A percentile compares a stretch with the other conserved stretches of the same genome.
phyloP scores from a whole-genome alignment of 2,888 invertebrate genomes.

The Dynastes grantii region DNA sequence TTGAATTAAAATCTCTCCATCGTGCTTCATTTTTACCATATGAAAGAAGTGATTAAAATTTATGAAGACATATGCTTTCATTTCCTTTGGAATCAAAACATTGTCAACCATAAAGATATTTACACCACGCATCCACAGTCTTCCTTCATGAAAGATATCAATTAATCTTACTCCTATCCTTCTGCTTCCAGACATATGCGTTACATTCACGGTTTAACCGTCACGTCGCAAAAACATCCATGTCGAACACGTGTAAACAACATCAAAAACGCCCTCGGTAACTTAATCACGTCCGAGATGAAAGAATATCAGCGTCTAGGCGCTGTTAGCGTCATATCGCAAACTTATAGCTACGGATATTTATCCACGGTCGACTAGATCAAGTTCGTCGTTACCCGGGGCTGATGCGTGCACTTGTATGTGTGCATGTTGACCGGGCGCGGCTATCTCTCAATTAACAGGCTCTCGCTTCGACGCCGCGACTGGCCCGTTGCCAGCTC shows the following conservation, averaged over 20 bases:
- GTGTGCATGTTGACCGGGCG: conserved; percentile 29
- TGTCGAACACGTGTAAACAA: conserved; percentile 15
- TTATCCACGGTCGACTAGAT: conserved; percentile 2
- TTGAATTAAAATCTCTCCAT: background rate
- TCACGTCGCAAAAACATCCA: background rate
- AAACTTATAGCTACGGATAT: background rate
- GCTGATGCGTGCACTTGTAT: background rate
- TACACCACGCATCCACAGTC: background rate
- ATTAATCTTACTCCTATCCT: conserved; percentile 3
- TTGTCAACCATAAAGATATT: conserved; percentile 4
- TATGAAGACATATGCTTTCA: background rate
- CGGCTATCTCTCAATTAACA: conserved; percentile 48
- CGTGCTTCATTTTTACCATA: background rate
- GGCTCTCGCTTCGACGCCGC: conserved; percentile 42
- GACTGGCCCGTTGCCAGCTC: conserved; percentile 60
- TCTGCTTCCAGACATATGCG: background rate
- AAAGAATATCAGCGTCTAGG: conserved; percentile 17
- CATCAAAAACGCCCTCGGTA: conserved; percentile 20
- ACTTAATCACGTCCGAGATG: conserved; percentile 29
- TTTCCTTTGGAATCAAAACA: background rate
- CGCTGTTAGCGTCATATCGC: background rate
- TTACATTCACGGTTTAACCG: background rate
- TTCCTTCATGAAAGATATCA: background rate
- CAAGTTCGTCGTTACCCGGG: conserved; percentile 8
- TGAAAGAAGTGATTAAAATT: background rate